Percentiles rank a stretch among this genome's conserved stretches.
These are phyloP conservation scores for Orthosia cruda DNA, from an alignment of 2,888 invertebrate species.

Conservation along the genomic window DNA sequence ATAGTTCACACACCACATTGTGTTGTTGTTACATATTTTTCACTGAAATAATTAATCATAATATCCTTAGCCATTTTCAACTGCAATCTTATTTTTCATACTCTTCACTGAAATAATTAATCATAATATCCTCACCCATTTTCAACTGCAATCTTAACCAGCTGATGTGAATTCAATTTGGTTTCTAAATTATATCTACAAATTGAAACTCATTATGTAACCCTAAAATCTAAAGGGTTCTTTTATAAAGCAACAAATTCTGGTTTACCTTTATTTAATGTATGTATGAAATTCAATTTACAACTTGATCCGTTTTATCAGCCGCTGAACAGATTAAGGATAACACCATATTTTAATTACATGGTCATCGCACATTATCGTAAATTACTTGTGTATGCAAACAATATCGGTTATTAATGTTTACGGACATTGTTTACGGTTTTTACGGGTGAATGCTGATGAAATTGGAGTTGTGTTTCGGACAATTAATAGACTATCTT, in stretches of 20 bases:
- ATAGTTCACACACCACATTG: too few relatives aligned
- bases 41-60: too few relatives aligned
- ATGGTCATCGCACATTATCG: slow-evolving; percentile 59
- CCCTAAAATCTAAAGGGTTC: slow-evolving; percentile 20
- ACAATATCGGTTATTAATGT: slow-evolving; percentile 62
- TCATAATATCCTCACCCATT: neutral
- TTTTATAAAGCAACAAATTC: slow-evolving; percentile 43
- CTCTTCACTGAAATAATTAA: too few relatives aligned
- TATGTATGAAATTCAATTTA: slow-evolving; percentile 52
- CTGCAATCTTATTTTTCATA: neutral
- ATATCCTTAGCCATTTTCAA: neutral
- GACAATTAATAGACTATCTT: slow-evolving; percentile 13
- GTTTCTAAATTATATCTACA: slow-evolving; percentile 11
- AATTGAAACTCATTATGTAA: slow-evolving; percentile 20
- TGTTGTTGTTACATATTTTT: too few relatives aligned
- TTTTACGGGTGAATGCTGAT: slow-evolving; percentile 46
- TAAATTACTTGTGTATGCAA: slow-evolving; percentile 59
- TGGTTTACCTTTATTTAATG: slow-evolving; percentile 28
- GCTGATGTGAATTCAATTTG: slow-evolving; percentile 4
- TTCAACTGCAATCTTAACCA: neutral
- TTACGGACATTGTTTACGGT: slow-evolving; percentile 57
- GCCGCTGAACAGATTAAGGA: slow-evolving; percentile 55
- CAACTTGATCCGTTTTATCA: slow-evolving; percentile 61
- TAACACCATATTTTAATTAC: slow-evolving; percentile 64
- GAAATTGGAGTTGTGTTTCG: slow-evolving; percentile 10